Evolutionary conservation across 2,113 vertebrate genomes (phyloP).

Genomic region (Peromyscus maniculatus): DNA sequence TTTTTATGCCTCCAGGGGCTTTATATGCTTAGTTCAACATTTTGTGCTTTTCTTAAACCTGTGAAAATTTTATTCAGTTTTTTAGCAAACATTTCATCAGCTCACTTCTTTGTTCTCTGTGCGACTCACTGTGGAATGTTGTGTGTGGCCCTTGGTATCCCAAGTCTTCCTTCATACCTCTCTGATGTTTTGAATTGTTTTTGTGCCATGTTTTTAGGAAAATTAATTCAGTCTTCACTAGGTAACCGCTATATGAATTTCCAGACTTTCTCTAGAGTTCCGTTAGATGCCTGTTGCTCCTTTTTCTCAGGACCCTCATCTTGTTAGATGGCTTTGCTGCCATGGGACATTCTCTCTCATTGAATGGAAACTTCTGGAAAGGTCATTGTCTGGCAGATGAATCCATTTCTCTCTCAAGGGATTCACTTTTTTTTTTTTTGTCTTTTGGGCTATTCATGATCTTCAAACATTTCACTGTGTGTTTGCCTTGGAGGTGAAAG

Average conservation of each 20-base stretch:
- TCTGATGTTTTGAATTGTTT: not conserved
- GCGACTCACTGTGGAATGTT: not conserved
- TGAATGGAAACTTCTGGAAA: not conserved
- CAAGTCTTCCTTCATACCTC: not conserved
- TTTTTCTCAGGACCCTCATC: not conserved
- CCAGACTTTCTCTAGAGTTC: not conserved
- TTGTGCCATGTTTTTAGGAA: not conserved
- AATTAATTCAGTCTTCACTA: not conserved
- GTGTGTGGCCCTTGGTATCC: not conserved
- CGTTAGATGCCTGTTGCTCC: accelerated
- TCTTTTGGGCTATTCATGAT: not conserved
- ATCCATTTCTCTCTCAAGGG: not conserved
- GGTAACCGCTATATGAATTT: not conserved
- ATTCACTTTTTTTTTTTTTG: not conserved
- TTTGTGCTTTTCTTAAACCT: slow-evolving; percentile 12
- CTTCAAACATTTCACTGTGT: not conserved
- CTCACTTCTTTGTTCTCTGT: not conserved
- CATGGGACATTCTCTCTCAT: not conserved
- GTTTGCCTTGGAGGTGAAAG: not conserved
- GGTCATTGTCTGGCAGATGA: not conserved
- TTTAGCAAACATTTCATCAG: not conserved
- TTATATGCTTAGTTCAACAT: not conserved
- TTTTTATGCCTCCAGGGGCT: not conserved
- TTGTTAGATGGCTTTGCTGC: not conserved
- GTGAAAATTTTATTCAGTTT: not conserved